These are phyloP conservation scores for Passer montanus DNA, from an alignment of 2,113 vertebrate genomes.

Conservation along the genomic window DNA sequence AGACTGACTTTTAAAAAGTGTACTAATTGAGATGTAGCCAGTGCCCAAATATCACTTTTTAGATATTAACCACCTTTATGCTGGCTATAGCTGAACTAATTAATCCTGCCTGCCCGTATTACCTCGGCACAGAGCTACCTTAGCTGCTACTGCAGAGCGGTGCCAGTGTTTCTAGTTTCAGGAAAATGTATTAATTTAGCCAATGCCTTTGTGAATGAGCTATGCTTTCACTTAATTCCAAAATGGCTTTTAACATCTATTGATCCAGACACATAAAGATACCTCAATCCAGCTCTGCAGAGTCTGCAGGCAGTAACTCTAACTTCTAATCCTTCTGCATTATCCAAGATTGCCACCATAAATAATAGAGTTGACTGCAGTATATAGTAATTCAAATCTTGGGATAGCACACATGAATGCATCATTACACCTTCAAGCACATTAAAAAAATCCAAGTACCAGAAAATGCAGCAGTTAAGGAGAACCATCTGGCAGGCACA, in stretches of 20 bases:
- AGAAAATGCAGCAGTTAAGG: background rate
- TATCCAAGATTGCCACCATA: background rate
- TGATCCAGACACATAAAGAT: background rate
- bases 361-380: background rate
- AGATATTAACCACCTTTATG: background rate
- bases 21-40: background rate
- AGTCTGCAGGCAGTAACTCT: background rate
- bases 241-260: constrained; percentile 23
- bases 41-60: background rate
- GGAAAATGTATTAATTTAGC: background rate
- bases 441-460: background rate
- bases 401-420: background rate
- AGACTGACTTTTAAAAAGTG: background rate
- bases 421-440: background rate
- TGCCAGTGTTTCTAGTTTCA: background rate
- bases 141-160: background rate
- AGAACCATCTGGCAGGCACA: background rate
- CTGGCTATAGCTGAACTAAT: background rate
- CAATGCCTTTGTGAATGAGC: background rate
- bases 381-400: background rate
- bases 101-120: background rate
- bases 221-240: background rate
- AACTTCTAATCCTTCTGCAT: background rate
- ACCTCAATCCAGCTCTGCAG: background rate
- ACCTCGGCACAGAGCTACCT: background rate